Evolutionary conservation across 2,797 vertebrate species (phyloP).

Genomic region (Iguana delicatissima): DNA sequence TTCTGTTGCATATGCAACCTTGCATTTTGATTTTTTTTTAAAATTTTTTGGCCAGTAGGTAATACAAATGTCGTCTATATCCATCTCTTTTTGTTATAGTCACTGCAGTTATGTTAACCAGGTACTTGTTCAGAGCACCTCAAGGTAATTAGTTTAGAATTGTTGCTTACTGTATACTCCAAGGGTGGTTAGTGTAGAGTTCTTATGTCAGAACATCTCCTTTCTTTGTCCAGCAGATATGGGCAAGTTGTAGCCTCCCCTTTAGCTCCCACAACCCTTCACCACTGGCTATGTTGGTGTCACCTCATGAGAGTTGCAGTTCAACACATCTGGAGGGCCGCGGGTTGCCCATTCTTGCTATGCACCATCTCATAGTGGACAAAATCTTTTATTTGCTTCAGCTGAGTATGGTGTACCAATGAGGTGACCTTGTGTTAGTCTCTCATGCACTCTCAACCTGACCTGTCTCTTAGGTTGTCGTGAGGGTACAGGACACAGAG

Average conservation of each 20-base stretch:
- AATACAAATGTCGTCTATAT: fast-evolving
- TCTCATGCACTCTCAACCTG: not conserved
- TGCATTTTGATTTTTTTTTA: not conserved
- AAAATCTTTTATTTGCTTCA: not conserved
- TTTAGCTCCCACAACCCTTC: no score
- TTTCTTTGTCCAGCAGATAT: not conserved
- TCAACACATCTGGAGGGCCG: no score
- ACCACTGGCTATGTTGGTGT: no score
- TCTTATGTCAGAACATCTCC: not conserved
- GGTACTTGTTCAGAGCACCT: not conserved
- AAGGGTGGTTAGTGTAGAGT: not conserved
- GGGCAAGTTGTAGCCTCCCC: no score
- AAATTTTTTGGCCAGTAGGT: fast-evolving
- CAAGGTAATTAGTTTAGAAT: not conserved
- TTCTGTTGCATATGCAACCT: not conserved
- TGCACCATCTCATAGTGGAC: not conserved
- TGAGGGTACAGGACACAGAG: not conserved
- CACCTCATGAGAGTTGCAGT: no score
- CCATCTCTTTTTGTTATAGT: not conserved
- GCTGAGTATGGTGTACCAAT: not conserved
- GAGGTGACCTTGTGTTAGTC: no score
- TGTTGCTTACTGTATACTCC: not conserved
- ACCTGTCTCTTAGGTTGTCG: not conserved
- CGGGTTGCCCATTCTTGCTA: no score
- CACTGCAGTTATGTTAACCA: fast-evolving